Percentiles rank a stretch among this genome's conserved stretches.
Conservation (phyloP, 1,140 invertebrate genomes). For the Papilio glaucus region DNA sequence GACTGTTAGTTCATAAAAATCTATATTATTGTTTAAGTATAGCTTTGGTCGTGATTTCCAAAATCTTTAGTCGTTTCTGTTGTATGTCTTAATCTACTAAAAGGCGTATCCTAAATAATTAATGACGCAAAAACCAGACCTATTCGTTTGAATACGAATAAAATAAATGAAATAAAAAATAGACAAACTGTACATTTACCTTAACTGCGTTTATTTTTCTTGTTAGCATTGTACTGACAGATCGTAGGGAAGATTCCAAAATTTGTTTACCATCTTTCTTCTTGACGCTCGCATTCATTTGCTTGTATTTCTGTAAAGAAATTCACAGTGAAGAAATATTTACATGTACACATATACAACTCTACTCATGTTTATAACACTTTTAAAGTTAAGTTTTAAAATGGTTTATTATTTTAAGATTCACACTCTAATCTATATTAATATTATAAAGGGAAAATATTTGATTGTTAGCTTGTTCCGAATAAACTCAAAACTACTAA, state of each 20-base stretch:
- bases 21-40: not conserved
- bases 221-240: constrained; percentile 90
- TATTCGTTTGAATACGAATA: not conserved
- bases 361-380: not conserved
- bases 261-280: constrained; percentile 89
- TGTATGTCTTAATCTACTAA: not conserved
- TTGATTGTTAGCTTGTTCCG: too few relatives aligned
- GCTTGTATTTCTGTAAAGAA: constrained; percentile 87
- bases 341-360: not conserved
- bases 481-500: too few relatives aligned
- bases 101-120: not conserved
- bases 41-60: not conserved
- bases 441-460: too few relatives aligned
- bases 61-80: not conserved
- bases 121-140: not conserved
- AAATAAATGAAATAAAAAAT: constrained; percentile 23
- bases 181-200: constrained; percentile 71
- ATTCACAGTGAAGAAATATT: not conserved
- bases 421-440: too few relatives aligned
- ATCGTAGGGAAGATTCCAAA: constrained; percentile 88
- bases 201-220: constrained; percentile 93
- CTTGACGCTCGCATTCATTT: constrained; percentile 88
- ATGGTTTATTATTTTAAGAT: too few relatives aligned
- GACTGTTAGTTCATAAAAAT: too few relatives aligned
- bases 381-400: too few relatives aligned